Percentiles rank a stretch among this genome's conserved stretches.
These are phyloP conservation scores for Melanotaenia duboulayi DNA, from an alignment of 2,113 vertebrate species.

Conservation along the genomic window DNA sequence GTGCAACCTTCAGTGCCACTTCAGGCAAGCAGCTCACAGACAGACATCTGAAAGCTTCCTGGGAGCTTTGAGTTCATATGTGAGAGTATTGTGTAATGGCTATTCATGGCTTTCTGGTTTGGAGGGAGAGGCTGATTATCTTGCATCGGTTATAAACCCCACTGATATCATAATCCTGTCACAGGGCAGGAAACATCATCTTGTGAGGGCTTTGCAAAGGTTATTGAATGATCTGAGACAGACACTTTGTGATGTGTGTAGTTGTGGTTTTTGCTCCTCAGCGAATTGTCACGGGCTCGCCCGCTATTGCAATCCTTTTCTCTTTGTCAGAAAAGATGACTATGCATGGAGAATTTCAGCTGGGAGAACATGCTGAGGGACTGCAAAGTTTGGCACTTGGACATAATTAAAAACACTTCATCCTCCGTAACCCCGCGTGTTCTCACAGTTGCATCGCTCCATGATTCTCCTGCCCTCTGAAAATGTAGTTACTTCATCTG, in stretches of 20 bases:
- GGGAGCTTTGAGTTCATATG: constrained; percentile 22
- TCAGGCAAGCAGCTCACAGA: not conserved
- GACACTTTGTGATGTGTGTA: constrained; percentile 28
- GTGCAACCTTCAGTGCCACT: constrained; percentile 45
- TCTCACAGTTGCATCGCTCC: constrained; percentile 42
- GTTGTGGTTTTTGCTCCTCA: constrained; percentile 13
- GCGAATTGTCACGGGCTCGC: constrained; percentile 51
- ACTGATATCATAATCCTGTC: constrained; percentile 30
- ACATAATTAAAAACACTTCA: constrained; percentile 66
- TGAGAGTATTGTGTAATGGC: constrained; percentile 24
- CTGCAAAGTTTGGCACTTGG: constrained; percentile 40
- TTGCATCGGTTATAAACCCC: constrained; percentile 39
- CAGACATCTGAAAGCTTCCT: constrained; percentile 34
- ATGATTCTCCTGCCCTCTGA: constrained; percentile 8
- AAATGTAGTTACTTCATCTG: constrained; percentile 44
- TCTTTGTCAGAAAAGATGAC: constrained; percentile 39
- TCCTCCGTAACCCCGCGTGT: constrained; percentile 8
- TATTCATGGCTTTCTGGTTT: constrained; percentile 24
- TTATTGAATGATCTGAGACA: constrained; percentile 38
- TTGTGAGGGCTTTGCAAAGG: constrained; percentile 33
- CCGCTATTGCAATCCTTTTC: constrained; percentile 46
- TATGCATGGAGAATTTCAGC: constrained; percentile 28
- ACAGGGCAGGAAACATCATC: constrained; percentile 48
- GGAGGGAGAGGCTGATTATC: constrained; percentile 56
- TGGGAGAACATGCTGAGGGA: constrained; percentile 40